These are phyloP conservation scores for Drosophila meridionalis DNA, from an alignment of 2,888 invertebrate species.

Conservation along the genomic window DNA sequence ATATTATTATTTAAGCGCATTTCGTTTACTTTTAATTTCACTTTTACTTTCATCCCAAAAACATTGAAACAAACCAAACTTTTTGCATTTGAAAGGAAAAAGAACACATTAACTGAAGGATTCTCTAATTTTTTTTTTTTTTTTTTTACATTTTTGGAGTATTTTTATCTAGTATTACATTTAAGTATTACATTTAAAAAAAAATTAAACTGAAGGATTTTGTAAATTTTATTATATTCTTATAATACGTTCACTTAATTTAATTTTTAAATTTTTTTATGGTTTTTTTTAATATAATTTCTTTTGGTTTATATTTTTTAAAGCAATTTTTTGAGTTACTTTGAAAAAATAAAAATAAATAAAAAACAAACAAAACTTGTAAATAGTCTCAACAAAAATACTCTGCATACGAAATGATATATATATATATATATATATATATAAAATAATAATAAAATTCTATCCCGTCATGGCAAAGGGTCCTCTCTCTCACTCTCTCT, in stretches of 20 bases:
- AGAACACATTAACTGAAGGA: constrained; percentile 58
- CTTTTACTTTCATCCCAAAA: constrained; percentile 23
- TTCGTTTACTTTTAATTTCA: constrained; percentile 38
- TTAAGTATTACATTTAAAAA: constrained; percentile 40
- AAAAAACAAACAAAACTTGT: constrained; percentile 76
- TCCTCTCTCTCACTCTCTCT: constrained; percentile 75
- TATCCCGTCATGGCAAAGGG: constrained; percentile 77
- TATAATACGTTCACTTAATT: constrained; percentile 22
- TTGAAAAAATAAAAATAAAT: constrained; percentile 40
- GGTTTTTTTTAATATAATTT: constrained; percentile 11
- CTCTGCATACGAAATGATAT: constrained; percentile 74
- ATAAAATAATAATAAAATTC: constrained; percentile 66
- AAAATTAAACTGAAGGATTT: constrained; percentile 18
- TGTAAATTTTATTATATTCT: constrained; percentile 17
- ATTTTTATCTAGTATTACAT: constrained; percentile 30
- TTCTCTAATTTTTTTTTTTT: constrained; percentile 17
- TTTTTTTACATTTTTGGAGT: background rate
- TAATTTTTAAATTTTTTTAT: constrained; percentile 19
- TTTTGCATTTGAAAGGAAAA: constrained; percentile 56
- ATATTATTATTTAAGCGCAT: constrained; percentile 58
- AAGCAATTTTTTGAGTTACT: constrained; percentile 45
- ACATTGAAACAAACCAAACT: constrained; percentile 41
- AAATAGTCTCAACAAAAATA: constrained; percentile 79
- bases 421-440: background rate
- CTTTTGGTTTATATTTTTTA: constrained; percentile 6